Evolutionary conservation across 1,140 invertebrate genomes (phyloP), one percentile per base, ranked within the genome.

Genomic region (Solenopsis invicta): DNA sequence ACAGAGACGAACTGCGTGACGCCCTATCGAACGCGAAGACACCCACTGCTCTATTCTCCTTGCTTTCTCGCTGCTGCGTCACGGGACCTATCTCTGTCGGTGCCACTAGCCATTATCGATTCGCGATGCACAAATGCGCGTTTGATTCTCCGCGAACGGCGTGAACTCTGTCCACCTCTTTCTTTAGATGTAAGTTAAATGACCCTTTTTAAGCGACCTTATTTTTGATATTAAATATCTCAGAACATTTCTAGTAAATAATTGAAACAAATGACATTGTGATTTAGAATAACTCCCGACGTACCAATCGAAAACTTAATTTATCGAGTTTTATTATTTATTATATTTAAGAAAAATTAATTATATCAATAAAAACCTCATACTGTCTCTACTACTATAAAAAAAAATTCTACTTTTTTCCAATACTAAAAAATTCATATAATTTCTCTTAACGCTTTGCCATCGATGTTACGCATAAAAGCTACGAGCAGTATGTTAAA

Each of bases 1-100:
- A 81, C 78, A 81, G 78, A 81, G 78, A 81, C 50, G 78, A 81
- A 81, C 64, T 71, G 78, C 78, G 34, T 81, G 78, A 71, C 78
- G 66, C 62, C 78, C 50, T 71, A 81, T 81, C 64, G 78, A 56
- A 80, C 9, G 37, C 41, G 48, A 81, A 81, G 78, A 81, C 78
- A 81, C 66, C 78, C 64, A 81, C 64, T 81, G 78, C 16, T 81
- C 78, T 71, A 81, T 81, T 81, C 78, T 45, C 66, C 50, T 71
- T 71, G 50, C 78, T 56, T 45, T 56, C 50, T 56, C 66, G 66
- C 37, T 81, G 78, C 78, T 81, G 50, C 64, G 78, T 71, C 78
- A 81, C 34, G 64, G 48, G 29, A 45, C 34, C 21, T 81, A 71
- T 81, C 62, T 69, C 66, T 71, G 78, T 71, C 78, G 64, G 48